Percentiles rank a stretch among this genome's conserved stretches.
Conservation (phyloP, 1,140 invertebrate genomes). For the Pinna nobilis region DNA sequence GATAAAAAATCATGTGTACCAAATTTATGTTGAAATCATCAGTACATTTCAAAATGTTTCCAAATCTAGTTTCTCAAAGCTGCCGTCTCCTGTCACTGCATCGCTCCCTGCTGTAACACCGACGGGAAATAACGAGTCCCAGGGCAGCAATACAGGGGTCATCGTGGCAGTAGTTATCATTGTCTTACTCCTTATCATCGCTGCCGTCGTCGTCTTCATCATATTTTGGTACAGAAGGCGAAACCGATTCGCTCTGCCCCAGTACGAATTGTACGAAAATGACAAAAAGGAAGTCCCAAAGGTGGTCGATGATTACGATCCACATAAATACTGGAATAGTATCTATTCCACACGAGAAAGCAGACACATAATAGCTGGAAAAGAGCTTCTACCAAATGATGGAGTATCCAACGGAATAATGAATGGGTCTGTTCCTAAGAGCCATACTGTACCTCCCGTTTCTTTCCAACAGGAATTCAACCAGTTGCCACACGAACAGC, state of each 20-base stretch:
- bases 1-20: conserved; percentile 46
- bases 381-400: conserved; percentile 51
- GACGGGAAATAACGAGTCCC: not conserved
- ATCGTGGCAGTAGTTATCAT: conserved; percentile 53
- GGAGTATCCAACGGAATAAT: conserved; percentile 22
- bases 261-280: conserved; percentile 43
- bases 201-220: conserved; percentile 52
- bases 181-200: conserved; percentile 51
- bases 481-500: conserved; percentile 59
- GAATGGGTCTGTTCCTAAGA: conserved; percentile 32
- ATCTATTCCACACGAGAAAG: conserved; percentile 59
- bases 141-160: conserved; percentile 32
- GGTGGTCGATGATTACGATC: conserved; percentile 47
- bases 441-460: conserved; percentile 41
- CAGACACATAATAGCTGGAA: conserved; percentile 59
- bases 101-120: not conserved
- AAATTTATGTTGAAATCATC: conserved; percentile 61
- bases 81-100: conserved; percentile 26
- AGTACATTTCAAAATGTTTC: conserved; percentile 57
- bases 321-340: conserved; percentile 66
- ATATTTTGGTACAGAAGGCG: conserved; percentile 47
- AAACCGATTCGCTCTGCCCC: conserved; percentile 30
- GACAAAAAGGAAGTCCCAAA: conserved; percentile 37
- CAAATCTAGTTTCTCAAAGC: conserved; percentile 53
- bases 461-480: conserved; percentile 69